A percentile compares a stretch with the other conserved stretches of the same genome.
phyloP scores from a whole-genome alignment of 2,113 vertebrate species.

The Mobula hypostoma region DNA sequence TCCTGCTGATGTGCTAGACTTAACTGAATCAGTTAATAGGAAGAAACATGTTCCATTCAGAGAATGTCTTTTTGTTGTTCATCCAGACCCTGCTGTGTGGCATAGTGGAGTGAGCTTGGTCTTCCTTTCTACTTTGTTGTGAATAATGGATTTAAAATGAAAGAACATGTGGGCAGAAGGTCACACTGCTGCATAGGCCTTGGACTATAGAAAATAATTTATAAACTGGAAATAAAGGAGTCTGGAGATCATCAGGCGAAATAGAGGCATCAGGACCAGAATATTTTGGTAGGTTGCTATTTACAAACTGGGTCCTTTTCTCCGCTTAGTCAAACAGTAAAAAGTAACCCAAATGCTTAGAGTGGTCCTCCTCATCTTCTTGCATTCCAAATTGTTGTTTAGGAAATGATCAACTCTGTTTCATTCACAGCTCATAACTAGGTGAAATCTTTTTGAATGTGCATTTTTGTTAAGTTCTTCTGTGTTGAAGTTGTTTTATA shows the following conservation, averaged over 20 bases:
- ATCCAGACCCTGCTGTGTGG: neutral
- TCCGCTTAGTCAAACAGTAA: neutral
- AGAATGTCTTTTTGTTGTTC: neutral
- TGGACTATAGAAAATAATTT: neutral
- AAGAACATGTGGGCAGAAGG: slow-evolving; percentile 15
- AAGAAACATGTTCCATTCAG: neutral
- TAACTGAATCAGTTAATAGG: neutral
- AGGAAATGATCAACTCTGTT: neutral
- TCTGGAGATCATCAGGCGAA: neutral
- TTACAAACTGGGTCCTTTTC: neutral
- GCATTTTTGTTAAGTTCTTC: neutral
- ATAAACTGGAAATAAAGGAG: slow-evolving; percentile 22
- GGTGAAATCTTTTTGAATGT: neutral
- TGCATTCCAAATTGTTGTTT: neutral
- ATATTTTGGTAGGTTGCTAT: slow-evolving; percentile 11
- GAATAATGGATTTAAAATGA: slow-evolving; percentile 18
- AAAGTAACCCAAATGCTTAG: slow-evolving; percentile 3
- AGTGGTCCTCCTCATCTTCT: neutral
- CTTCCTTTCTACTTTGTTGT: slow-evolving; percentile 8
- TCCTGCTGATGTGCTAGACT: neutral
- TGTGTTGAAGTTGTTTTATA: neutral
- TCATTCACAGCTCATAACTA: neutral
- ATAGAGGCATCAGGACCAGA: neutral
- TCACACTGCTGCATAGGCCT: neutral
- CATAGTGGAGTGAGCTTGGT: neutral